phyloP scores from a whole-genome alignment of 1,140 invertebrate genomes.

The Plutomurus gul region DNA sequence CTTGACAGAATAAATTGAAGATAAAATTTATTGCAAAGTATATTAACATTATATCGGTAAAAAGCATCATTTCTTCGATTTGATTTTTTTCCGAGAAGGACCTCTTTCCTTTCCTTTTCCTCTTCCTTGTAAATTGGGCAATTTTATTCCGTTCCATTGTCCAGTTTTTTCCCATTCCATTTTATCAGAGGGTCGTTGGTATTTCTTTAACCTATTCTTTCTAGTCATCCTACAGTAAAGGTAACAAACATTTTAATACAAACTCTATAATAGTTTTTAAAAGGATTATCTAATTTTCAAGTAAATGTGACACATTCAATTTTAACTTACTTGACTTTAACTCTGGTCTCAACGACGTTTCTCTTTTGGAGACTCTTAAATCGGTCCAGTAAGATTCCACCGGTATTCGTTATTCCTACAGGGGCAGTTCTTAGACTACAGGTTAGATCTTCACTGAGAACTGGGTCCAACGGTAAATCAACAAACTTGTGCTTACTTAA shows the following conservation, averaged over 20 bases:
- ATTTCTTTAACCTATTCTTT: conserved; percentile 42
- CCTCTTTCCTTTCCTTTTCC: not conserved
- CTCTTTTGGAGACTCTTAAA: conserved; percentile 80
- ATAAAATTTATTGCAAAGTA: too few relatives aligned
- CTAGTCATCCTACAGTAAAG: conserved; percentile 14
- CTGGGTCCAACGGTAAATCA: conserved; percentile 39
- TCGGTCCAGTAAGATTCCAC: conserved; percentile 55
- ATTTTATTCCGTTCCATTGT: conserved; percentile 51
- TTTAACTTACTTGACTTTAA: conserved; percentile 57
- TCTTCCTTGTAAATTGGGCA: not conserved
- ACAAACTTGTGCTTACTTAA: conserved; percentile 58
- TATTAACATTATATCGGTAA: too few relatives aligned
- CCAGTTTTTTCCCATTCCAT: conserved; percentile 53
- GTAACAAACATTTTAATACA: not conserved
- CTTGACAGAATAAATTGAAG: too few relatives aligned
- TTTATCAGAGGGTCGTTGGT: conserved; percentile 40
- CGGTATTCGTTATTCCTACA: not conserved
- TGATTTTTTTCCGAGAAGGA: not conserved
- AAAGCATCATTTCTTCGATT: too few relatives aligned
- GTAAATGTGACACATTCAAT: not conserved
- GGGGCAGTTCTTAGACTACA: conserved; percentile 3
- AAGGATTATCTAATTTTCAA: not conserved
- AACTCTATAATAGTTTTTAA: not conserved
- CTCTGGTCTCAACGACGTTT: conserved; percentile 70
- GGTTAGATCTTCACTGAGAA: conserved; percentile 46